phyloP scores from a whole-genome alignment of 2,888 invertebrate genomes.

The Cistogaster globosa region DNA sequence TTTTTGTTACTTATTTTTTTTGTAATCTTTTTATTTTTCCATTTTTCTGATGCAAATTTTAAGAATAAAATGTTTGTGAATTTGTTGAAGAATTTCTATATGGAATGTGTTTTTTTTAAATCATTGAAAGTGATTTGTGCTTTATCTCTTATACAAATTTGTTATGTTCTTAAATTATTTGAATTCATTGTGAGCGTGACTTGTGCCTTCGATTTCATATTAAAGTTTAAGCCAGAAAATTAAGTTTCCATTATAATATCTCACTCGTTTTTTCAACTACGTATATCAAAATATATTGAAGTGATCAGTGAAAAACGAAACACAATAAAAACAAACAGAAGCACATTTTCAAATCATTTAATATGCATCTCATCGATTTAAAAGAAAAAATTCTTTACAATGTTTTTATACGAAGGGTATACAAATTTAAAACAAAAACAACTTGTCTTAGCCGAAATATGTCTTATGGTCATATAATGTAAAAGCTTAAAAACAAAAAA shows the following conservation, averaged over 20 bases:
- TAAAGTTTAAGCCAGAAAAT: too few species aligned
- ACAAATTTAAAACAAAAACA: too few species aligned
- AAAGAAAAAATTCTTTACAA: too few species aligned
- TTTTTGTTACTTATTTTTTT: not conserved
- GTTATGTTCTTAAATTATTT: not conserved
- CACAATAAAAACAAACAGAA: not conserved
- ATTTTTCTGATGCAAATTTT: constrained; percentile 32
- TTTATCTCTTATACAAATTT: constrained; percentile 26
- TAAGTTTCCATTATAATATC: too few species aligned
- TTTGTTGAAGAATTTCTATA: constrained; percentile 2
- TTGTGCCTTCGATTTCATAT: not conserved
- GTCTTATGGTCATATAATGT: too few species aligned
- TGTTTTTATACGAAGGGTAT: too few species aligned
- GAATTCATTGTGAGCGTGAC: too few species aligned
- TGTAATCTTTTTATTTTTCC: not conserved
- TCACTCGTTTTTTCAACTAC: not conserved
- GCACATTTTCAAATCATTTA: constrained; percentile 68
- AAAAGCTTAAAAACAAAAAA: too few species aligned
- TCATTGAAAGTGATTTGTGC: constrained; percentile 43
- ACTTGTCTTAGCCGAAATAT: too few species aligned
- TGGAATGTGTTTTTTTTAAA: constrained; percentile 19
- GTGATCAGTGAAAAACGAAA: constrained; percentile 52
- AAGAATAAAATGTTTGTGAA: not conserved
- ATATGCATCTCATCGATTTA: constrained; percentile 31
- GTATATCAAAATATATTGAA: constrained; percentile 31